These are phyloP conservation scores for Byasa hedistus DNA, from an alignment of 2,888 invertebrate species.

Conservation along the genomic window DNA sequence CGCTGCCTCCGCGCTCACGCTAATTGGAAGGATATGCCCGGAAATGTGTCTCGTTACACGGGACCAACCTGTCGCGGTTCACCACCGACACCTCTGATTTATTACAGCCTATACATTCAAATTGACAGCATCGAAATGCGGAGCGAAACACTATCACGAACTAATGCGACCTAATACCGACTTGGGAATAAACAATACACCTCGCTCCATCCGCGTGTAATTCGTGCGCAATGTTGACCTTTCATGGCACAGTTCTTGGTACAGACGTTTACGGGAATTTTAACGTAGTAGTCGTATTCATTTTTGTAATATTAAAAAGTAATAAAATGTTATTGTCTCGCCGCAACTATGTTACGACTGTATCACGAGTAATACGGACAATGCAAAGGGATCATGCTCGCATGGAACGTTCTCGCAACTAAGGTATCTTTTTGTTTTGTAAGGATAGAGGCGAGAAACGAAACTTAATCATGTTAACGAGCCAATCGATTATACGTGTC, in stretches of 20 bases:
- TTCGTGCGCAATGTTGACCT: constrained; percentile 22
- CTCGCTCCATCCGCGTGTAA: not conserved
- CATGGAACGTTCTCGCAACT: not conserved
- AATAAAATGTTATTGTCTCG: not conserved
- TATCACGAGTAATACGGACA: not conserved
- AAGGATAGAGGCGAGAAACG: not conserved
- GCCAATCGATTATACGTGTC: not conserved
- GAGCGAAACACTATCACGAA: constrained; percentile 29
- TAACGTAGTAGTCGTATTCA: not conserved
- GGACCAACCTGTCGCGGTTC: constrained; percentile 58
- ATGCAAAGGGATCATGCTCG: not conserved
- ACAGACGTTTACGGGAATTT: not conserved
- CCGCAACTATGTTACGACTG: too few species aligned
- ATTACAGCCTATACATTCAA: constrained; percentile 61
- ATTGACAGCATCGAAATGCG: constrained; percentile 58
- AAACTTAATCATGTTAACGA: not conserved
- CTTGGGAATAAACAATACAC: constrained; percentile 24
- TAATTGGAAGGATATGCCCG: constrained; percentile 75
- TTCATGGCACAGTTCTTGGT: constrained; percentile 14
- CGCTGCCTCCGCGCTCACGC: constrained; percentile 43
- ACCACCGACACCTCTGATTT: constrained; percentile 60
- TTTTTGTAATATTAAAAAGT: not conserved
- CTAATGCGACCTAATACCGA: constrained; percentile 24
- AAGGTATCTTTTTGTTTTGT: not conserved
- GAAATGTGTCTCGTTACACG: constrained; percentile 72